phyloP scores from a whole-genome alignment of 1,140 invertebrate genomes.

The Aphelenchoides besseyi region DNA sequence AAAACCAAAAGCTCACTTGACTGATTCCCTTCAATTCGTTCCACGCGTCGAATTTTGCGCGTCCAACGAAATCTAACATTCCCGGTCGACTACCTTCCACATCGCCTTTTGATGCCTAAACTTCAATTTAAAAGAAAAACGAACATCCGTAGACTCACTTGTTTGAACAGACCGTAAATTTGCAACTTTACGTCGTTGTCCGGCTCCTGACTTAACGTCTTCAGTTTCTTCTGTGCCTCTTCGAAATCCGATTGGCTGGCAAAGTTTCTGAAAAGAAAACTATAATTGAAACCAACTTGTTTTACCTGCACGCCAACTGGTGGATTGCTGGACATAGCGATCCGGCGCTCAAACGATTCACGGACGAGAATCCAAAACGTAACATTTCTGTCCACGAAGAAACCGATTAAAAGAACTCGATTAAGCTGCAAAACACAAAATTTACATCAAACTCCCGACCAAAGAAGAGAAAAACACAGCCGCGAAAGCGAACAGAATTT shows the following conservation, averaged over 20 bases:
- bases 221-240: conserved; percentile 64
- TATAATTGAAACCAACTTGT: not conserved
- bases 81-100: conserved; percentile 67
- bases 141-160: conserved; percentile 61
- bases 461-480: too few relatives aligned
- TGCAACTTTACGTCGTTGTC: conserved; percentile 68
- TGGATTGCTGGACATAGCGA: too few relatives aligned
- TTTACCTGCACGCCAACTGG: not conserved
- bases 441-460: too few relatives aligned
- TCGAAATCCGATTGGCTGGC: conserved; percentile 58
- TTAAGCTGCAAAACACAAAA: not conserved
- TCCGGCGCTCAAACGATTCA: too few relatives aligned
- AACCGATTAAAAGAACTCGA: not conserved
- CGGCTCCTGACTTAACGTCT: conserved; percentile 64
- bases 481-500: too few relatives aligned
- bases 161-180: conserved; percentile 70
- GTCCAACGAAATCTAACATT: conserved; percentile 69
- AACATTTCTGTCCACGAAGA: not conserved
- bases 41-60: conserved; percentile 71
- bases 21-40: conserved; percentile 25
- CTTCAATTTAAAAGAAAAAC: conserved; percentile 10
- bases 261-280: conserved; percentile 13
- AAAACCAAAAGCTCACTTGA: conserved; percentile 26
- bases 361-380: not conserved
- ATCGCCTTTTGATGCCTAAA: conserved; percentile 67